These are phyloP conservation scores for Poecilia velifera DNA, from an alignment of 2,797 vertebrate genomes.

Conservation along the genomic window DNA sequence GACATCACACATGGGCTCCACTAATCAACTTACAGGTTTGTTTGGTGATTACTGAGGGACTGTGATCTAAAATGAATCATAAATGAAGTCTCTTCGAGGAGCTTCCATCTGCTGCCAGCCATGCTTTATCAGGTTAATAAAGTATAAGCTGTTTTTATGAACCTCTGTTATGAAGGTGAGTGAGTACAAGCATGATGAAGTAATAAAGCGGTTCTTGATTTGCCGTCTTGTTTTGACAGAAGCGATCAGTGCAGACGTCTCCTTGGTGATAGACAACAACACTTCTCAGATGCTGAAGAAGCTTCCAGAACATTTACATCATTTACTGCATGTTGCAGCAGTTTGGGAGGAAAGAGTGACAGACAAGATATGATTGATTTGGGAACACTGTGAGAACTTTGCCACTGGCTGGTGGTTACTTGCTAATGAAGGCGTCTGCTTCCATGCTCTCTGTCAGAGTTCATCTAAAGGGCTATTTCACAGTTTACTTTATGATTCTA, in stretches of 20 bases:
- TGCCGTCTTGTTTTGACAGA: not conserved
- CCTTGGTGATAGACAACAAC: not conserved
- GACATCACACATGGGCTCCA: too few species aligned
- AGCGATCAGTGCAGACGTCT: not conserved
- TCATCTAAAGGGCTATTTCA: not conserved
- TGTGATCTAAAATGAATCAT: too few species aligned
- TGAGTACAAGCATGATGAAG: not conserved
- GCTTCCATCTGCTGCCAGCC: not conserved
- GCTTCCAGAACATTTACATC: not conserved
- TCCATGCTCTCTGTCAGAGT: not conserved
- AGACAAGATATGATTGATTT: not conserved
- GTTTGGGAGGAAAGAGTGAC: not conserved
- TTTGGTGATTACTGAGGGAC: too few species aligned
- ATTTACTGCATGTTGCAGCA: not conserved
- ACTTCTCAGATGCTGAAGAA: not conserved
- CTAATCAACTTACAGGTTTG: too few species aligned
- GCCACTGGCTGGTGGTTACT: not conserved
- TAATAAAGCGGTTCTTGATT: not conserved
- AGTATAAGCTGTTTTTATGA: not conserved
- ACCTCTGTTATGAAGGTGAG: not conserved
- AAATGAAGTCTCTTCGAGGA: not conserved
- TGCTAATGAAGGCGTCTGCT: not conserved
- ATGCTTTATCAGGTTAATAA: too few species aligned
- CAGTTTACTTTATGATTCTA: not conserved
- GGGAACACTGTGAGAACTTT: not conserved